phyloP scores from a whole-genome alignment of 2,113 vertebrate genomes.

The Stegostoma tigrinum region DNA sequence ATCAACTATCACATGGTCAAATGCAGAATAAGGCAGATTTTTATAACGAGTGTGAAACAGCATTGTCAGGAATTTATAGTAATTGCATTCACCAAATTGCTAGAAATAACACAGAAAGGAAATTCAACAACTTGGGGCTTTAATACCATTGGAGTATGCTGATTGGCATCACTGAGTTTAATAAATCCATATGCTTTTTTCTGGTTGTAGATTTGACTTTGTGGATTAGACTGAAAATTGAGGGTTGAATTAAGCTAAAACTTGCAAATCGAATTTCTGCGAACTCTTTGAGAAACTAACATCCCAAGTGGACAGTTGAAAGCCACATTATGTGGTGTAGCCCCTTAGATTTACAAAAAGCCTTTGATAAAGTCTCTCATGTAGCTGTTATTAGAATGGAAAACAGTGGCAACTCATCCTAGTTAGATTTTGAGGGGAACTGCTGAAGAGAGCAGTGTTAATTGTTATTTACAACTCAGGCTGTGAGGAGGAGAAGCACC shows the following conservation, averaged over 20 bases:
- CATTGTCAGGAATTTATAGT: not conserved
- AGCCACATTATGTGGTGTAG: not conserved
- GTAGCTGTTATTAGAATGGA: not conserved
- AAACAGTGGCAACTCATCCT: not conserved
- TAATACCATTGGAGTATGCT: not conserved
- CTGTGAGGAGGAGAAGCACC: not conserved
- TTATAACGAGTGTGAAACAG: not conserved
- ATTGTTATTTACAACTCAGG: not conserved
- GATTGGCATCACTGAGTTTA: not conserved
- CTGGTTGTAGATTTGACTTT: not conserved
- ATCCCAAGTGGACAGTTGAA: not conserved
- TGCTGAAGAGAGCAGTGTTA: not conserved
- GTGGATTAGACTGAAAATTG: not conserved
- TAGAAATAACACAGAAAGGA: not conserved
- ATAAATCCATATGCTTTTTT: not conserved
- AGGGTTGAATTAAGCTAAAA: not conserved
- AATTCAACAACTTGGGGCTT: not conserved
- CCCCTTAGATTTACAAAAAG: not conserved
- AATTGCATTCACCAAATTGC: not conserved
- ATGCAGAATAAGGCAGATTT: not conserved
- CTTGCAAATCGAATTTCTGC: not conserved
- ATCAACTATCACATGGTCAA: not conserved
- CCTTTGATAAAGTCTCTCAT: not conserved
- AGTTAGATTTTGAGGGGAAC: too few relatives aligned
- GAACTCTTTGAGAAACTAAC: not conserved